Percentiles rank a stretch among this genome's conserved stretches.
These are phyloP conservation scores for Piprites chloris DNA, from an alignment of 2,113 vertebrate genomes.

Conservation along the genomic window DNA sequence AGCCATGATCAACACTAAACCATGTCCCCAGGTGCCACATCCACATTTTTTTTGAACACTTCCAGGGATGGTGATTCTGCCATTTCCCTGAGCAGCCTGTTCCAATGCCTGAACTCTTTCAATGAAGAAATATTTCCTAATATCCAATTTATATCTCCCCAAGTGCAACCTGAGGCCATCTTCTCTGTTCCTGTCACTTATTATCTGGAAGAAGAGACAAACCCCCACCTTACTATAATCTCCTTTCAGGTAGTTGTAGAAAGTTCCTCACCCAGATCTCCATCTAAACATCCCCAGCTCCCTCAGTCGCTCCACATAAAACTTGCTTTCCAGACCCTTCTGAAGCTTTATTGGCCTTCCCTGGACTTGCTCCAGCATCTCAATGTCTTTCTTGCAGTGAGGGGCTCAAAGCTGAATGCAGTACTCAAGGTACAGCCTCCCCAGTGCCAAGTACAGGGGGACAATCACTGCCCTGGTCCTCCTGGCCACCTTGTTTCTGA, in stretches of 20 bases:
- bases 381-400: not conserved
- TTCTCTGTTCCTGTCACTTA: not conserved
- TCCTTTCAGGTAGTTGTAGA: not conserved
- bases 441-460: not conserved
- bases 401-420: not conserved
- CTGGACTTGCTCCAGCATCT: not conserved
- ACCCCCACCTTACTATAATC: not conserved
- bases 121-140: not conserved
- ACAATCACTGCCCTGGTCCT: not conserved
- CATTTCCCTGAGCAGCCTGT: not conserved
- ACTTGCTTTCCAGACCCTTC: not conserved
- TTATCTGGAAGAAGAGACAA: not conserved
- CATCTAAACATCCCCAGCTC: not conserved
- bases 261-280: not conserved
- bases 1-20: not conserved
- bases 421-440: not conserved
- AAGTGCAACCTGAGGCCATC: not conserved
- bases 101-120: not conserved
- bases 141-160: not conserved
- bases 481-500: not conserved
- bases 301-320: not conserved
- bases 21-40: not conserved
- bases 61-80: not conserved
- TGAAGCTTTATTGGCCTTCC: not conserved
- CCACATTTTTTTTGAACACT: not conserved